Base-by-base conservation (phyloP, 1,140 invertebrate species). In the Mylabris phalerata region DNA sequence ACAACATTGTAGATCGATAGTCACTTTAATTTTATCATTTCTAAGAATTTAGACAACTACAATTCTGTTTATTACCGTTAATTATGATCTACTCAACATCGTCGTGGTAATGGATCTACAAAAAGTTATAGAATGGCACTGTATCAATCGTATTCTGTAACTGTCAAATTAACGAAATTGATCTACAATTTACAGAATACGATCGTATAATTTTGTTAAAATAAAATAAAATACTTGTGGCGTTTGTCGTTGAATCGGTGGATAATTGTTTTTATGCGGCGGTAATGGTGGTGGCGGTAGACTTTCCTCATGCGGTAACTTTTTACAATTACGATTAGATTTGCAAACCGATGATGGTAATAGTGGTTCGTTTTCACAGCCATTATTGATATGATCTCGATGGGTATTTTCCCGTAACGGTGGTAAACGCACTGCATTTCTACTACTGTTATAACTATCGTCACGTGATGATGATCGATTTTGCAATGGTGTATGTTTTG, bases 321-420 rank as follows among this genome's bases (percentile, higher is more conserved):
- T 60, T 49, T 69, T 70, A n/a, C 51, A 51, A 42, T 64, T 64
- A 9, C 63, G 55, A 39, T 61, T 59, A 7, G 47, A 3, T 59
- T 62, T 62, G 13, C 46, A 59, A 63, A 2, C 72, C 71, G 62
- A 75, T 76, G 62, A 63, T 46, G 84, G 84, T 55, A 86, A 74
- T 27, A 87, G 72, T 13, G 85, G 85, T 71, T 87, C 85, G 67
- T 79, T 83, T 73, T 88, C 85, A 50, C 79, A 79, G 50, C 79
- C 78, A 47, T 77, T 76, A 49, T 76, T 77, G 62, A 63, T 57
- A 54, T 70, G 66, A 38, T 68, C 66, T 46, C 67, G 54, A 47
- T 69, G 69, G 43, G 55, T 59, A 11, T 65, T 62, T 60, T 71
- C 71, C 24, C 68, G 64, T 25, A 73, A 55, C 13, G 69, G 68